A percentile compares a stretch with the other conserved stretches of the same genome.
These are phyloP conservation scores for Tachysurus fulvidraco DNA, from an alignment of 2,113 vertebrate genomes.

Conservation along the genomic window DNA sequence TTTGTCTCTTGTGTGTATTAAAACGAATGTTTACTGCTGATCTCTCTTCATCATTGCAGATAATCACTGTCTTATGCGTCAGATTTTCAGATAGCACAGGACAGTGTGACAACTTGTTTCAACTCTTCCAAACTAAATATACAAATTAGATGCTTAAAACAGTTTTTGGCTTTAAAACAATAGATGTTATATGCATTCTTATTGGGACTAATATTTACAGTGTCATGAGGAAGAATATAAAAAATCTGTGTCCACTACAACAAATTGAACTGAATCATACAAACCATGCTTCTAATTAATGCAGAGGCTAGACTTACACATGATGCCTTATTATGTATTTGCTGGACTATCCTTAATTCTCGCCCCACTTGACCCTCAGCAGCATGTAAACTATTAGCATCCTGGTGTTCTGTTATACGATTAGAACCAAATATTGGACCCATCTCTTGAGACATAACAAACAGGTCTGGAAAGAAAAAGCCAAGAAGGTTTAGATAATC, in stretches of 20 bases:
- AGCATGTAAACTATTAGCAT: not conserved
- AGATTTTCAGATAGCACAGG: not conserved
- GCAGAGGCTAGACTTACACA: not conserved
- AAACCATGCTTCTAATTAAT: not conserved
- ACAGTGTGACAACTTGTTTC: not conserved
- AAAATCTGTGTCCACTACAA: not conserved
- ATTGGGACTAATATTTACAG: not conserved
- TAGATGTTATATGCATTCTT: not conserved
- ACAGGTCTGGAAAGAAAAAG: not conserved
- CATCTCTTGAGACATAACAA: not conserved
- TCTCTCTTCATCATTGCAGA: not conserved
- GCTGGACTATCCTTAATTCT: too few species aligned
- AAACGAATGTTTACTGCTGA: not conserved
- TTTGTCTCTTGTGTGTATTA: conserved; percentile 45
- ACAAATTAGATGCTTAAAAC: not conserved
- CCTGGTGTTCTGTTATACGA: not conserved
- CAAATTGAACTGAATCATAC: not conserved
- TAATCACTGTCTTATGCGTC: too few species aligned
- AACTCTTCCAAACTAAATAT: not conserved
- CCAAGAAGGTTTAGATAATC: not conserved
- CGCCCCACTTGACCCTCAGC: not conserved
- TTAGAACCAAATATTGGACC: not conserved
- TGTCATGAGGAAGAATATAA: not conserved
- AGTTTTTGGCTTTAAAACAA: not conserved
- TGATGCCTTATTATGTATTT: not conserved